Evolutionary conservation across 2,888 invertebrate genomes (phyloP), one percentile per base, ranked within the genome.

Genomic region (Polydrusus pterygomalis): DNA sequence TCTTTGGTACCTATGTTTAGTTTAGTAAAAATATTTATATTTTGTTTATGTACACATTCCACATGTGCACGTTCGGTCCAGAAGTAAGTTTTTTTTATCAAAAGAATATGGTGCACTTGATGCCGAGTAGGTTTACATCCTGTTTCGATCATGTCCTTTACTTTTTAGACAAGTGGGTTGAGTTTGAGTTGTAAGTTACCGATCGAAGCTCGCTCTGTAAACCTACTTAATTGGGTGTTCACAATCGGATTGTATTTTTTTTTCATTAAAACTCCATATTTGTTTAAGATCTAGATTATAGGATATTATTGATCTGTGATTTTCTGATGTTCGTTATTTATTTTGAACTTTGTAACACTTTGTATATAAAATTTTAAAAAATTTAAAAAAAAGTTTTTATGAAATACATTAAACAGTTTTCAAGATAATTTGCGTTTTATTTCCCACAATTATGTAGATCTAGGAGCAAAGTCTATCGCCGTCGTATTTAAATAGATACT

Each of bases 221-320:
- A 25, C 54, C 20, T 51, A 25, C 25, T 54, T n/a, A n/a, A n/a
- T 5, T 30, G 17, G 0, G 9, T 17, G 15, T 8, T 45, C 45
- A 45, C 8, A 17, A 20, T 51, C 10, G 1, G 11, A 51, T 51
- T 18, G 34, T 9, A 18, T 43, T 17, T 47, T 64, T 34, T 25
- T 25, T 25, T 25, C 5, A 25, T 3, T 11, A 7, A 17, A 60
- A 64, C 34, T 15, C 47, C 45, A 64, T 47, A 30, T 30, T 45
- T 10, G 34, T 34, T 34, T 10, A 34, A 34, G 20, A 18, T 49
- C 64, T 64, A 64, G 45, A 38, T 38, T 45, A 58, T 63, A 65
- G 60, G 56, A 74, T 74, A 74, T 74, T 74, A 68, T 74, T 63
- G 68, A 69, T 74, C 74, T 74, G 74, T 74, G 74, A 74, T 74